Evolutionary conservation across 2,113 vertebrate species (phyloP).

Genomic region (Anoplopoma fimbria): DNA sequence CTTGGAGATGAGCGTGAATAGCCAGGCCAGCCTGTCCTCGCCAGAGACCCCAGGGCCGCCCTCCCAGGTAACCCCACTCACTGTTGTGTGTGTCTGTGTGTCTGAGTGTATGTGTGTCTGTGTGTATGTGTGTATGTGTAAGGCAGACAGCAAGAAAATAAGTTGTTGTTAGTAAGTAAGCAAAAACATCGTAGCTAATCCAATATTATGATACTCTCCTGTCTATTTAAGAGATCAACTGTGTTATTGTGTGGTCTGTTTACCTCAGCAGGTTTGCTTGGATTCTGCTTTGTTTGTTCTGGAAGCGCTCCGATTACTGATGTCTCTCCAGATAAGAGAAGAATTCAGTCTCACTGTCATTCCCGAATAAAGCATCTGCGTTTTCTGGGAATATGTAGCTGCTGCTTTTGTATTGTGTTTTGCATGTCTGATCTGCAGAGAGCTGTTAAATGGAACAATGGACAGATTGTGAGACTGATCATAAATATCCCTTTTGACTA

Average conservation of each 20-base stretch:
- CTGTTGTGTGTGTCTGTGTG: conserved; percentile 16
- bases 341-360: conserved; percentile 25
- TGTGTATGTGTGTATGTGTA: background rate
- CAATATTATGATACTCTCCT: conserved; percentile 29
- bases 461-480: conserved; percentile 28
- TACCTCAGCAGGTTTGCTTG: conserved; percentile 36
- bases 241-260: conserved; percentile 49
- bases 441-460: conserved; percentile 26
- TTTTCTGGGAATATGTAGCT: conserved; percentile 21
- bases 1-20: conserved; percentile 88
- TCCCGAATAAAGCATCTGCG: conserved; percentile 11
- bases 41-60: conserved; percentile 78
- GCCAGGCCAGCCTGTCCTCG: conserved; percentile 84
- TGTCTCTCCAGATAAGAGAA: conserved; percentile 46
- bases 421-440: background rate
- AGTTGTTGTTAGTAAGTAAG: background rate
- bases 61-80: conserved; percentile 84
- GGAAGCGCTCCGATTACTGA: conserved; percentile 24
- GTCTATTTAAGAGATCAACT: conserved; percentile 42
- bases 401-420: background rate
- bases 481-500: conserved; percentile 10
- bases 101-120: conserved; percentile 11
- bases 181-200: background rate
- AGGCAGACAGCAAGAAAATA: background rate
- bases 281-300: conserved; percentile 47